A percentile compares a stretch with the other conserved stretches of the same genome.
phyloP scores from a whole-genome alignment of 2,113 vertebrate species.

The Microtus pennsylvanicus region DNA sequence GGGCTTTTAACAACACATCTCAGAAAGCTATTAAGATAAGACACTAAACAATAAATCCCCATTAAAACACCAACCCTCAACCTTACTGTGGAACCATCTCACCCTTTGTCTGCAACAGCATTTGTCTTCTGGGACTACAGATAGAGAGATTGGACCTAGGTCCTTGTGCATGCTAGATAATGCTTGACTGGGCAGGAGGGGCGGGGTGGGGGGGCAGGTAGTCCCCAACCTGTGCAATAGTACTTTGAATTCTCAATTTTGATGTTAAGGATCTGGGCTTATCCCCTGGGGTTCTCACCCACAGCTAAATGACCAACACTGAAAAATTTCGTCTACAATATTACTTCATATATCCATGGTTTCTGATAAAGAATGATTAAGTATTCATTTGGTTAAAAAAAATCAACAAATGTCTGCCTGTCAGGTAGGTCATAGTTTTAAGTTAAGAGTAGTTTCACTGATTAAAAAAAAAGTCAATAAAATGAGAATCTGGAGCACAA shows the following conservation, averaged over 20 bases:
- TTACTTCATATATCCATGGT: background rate
- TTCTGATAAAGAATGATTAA: background rate
- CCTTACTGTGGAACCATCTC: fast-evolving
- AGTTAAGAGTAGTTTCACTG: background rate
- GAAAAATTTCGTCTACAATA: background rate
- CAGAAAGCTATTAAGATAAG: background rate
- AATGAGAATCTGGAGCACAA: background rate
- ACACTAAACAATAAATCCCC: background rate
- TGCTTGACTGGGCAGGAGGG: background rate
- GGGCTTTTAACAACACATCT: background rate
- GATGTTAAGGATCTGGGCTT: background rate
- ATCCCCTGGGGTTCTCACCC: background rate
- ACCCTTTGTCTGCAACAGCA: background rate
- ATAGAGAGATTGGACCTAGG: background rate
- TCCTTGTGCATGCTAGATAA: background rate
- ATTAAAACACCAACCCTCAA: background rate
- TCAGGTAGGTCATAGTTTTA: background rate
- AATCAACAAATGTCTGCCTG: background rate
- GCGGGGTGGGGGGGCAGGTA: too few relatives aligned
- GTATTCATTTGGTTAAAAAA: background rate
- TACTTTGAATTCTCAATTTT: background rate
- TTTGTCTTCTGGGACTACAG: background rate
- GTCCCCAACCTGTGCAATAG: too few relatives aligned
- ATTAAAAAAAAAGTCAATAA: background rate
- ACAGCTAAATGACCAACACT: background rate